Evolutionary conservation across 2,113 vertebrate species (phyloP), one percentile per base, ranked within the genome.

Genomic region (Sciurus niger): DNA sequence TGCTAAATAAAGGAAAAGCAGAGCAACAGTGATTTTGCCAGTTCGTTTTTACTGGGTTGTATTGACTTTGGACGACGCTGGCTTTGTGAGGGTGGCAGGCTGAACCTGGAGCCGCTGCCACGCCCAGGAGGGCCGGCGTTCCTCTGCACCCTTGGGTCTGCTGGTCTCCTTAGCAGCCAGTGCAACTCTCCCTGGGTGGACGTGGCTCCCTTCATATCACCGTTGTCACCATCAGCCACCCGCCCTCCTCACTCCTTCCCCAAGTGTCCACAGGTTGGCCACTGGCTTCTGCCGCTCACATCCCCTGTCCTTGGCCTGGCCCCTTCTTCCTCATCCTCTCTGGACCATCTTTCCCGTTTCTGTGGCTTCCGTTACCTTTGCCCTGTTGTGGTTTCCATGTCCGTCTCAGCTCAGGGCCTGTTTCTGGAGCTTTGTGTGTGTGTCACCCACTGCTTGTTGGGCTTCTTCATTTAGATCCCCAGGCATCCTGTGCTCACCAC

Each of bases 61-160:
- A 51, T 95, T 95, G 96, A 68, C 93, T 97, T 95, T 93, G 90
- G 80, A 79, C 92, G 84, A 70, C 53, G 93, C 48, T 32, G 78
- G 91, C 77, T 77, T 94, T 90, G 37, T 92, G 58, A 94, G 84
- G 34, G 77, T 92, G 74, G 25, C 78, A 53, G 91, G 73, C 60
- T 92, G 53, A 93, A 65, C 28, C 37, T 87, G 43, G 84, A 90
- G 63, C 83, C 51, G 72, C 9, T 86, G 86, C 60, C 37, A 58
- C 83, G 30, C 72, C n/a, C 83, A 73, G 46, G 73, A 58, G 78
- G 67, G 43, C 93, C 30, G 82, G 34, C 17, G 2, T 11, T 70
- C 48, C 37, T 67, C 58, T 92, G 17, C 43, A n/a, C 84, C 14
- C 37, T 88, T n/a, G 78, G 30, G 8, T 84, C 74, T 90, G 68